Conservation (phyloP, 2,113 vertebrate species). For the Sclerurus mexicanus region DNA sequence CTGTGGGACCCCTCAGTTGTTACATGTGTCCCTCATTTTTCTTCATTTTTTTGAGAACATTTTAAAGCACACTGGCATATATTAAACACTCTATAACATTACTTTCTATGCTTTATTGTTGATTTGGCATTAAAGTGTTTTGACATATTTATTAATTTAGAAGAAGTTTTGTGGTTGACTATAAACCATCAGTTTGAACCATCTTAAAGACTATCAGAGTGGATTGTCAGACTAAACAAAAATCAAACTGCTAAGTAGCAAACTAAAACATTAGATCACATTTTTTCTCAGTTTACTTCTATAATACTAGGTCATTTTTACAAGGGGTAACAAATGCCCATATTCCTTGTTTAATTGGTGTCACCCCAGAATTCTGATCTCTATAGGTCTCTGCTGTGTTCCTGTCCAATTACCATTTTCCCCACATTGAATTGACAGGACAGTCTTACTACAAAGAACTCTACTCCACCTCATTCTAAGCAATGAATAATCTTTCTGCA, state of each 20-base stretch:
- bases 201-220: background rate
- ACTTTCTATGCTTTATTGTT: background rate
- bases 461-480: background rate
- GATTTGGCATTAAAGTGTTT: background rate
- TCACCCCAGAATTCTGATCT: background rate
- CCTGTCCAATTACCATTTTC: background rate
- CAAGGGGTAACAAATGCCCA: background rate
- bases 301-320: background rate
- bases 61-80: background rate
- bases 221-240: background rate
- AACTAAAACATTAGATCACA: background rate
- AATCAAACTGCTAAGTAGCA: background rate
- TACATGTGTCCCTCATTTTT: background rate
- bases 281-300: background rate
- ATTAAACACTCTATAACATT: background rate
- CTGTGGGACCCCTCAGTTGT: background rate
- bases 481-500: background rate
- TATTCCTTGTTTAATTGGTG: background rate
- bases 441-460: background rate
- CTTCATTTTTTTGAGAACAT: background rate
- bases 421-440: background rate
- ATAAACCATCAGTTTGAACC: background rate
- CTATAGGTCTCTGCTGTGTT: background rate
- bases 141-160: background rate
- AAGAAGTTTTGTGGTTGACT: background rate